Conservation (phyloP, 2,888 invertebrate genomes). For the Leptopilina drosophilae region DNA sequence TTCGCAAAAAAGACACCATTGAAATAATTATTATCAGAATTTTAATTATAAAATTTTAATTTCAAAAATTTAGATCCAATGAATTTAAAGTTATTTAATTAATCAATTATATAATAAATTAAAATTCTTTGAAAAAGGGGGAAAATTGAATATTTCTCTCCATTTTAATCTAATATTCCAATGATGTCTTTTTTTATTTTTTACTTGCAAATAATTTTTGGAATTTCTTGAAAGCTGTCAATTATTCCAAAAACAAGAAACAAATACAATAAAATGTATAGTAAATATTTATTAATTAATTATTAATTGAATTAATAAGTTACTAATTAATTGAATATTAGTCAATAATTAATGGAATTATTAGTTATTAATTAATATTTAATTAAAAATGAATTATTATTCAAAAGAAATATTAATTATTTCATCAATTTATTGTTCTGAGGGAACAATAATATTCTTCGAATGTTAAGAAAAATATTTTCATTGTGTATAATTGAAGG, state of each 20-base stretch:
- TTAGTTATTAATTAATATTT: no score
- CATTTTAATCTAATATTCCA: slow-evolving; percentile 1
- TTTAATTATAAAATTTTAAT: no score
- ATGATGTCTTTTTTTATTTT: neutral
- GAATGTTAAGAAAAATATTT: slow-evolving; percentile 13
- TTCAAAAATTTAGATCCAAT: no score
- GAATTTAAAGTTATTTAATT: no score
- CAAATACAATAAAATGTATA: neutral
- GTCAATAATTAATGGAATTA: no score
- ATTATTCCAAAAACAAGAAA: slow-evolving; percentile 6
- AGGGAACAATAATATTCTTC: neutral
- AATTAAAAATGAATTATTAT: neutral
- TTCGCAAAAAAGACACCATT: slow-evolving; percentile 13
- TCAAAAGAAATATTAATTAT: no score
- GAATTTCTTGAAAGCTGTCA: neutral
- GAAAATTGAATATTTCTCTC: neutral
- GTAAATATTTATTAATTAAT: neutral
- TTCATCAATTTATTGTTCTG: neutral
- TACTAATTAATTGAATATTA: no score
- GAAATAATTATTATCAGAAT: neutral
- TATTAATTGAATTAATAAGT: neutral
- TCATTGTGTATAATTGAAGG: neutral
- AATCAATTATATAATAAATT: no score
- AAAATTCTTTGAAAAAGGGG: no score
- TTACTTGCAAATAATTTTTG: neutral